Evolutionary conservation across 1,140 invertebrate species (phyloP).

Genomic region (Drosophila baimaii): DNA sequence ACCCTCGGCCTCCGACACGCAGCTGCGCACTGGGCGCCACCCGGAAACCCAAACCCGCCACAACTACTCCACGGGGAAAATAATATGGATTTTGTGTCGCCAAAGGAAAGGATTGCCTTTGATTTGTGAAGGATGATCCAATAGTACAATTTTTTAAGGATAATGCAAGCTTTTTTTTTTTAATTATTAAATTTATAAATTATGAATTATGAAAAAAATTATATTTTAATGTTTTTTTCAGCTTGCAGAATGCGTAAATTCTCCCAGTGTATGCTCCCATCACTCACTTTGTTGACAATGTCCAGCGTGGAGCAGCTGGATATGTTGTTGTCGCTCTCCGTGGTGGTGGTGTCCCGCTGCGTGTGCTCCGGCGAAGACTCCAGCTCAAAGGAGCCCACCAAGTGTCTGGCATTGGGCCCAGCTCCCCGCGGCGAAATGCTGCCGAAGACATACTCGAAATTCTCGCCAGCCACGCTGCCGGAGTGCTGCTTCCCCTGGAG

Average conservation of each 20-base stretch:
- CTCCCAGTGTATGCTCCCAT: constrained; percentile 8
- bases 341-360: constrained; percentile 74
- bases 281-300: constrained; percentile 82
- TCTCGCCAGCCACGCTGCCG: constrained; percentile 43
- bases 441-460: constrained; percentile 72
- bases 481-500: constrained; percentile 45
- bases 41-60: constrained; percentile 26
- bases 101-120: background rate
- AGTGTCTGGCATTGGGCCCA: constrained; percentile 36
- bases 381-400: constrained; percentile 54
- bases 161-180: too few species aligned
- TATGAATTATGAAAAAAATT: background rate
- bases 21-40: constrained; percentile 66
- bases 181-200: too few species aligned
- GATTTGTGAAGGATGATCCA: background rate
- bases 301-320: constrained; percentile 83
- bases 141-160: too few species aligned
- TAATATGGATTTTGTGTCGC: background rate
- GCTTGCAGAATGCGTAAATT: background rate
- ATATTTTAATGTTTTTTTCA: too few species aligned
- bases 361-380: constrained; percentile 75
- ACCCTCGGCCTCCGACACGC: constrained; percentile 63
- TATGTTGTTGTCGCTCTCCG: constrained; percentile 82
- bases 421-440: constrained; percentile 69
- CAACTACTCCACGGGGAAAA: constrained; percentile 18